A percentile compares a stretch with the other conserved stretches of the same genome.
Evolutionary conservation across 2,113 vertebrate species (phyloP).

Genomic region (Leuciscus idus): DNA sequence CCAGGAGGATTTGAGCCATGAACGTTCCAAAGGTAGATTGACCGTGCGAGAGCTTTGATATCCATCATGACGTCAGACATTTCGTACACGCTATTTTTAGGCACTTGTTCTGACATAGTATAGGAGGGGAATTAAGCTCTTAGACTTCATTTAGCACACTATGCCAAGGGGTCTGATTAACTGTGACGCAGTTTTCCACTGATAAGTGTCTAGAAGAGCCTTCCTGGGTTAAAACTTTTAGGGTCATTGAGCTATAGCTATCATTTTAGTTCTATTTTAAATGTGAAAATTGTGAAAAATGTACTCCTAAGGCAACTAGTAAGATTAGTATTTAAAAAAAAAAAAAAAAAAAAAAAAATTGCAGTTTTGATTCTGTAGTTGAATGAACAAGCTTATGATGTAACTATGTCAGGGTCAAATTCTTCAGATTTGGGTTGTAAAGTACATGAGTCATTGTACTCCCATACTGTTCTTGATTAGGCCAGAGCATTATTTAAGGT

Average conservation of each 20-base stretch:
- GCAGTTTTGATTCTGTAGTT: background rate
- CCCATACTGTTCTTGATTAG: background rate
- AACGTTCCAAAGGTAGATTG: constrained; percentile 30
- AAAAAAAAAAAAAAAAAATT: too few species aligned
- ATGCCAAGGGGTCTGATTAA: constrained; percentile 21
- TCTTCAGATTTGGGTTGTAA: background rate
- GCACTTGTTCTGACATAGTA: constrained; percentile 10
- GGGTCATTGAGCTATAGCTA: background rate
- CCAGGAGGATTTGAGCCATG: constrained; percentile 33
- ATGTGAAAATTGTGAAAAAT: background rate
- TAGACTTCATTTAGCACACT: constrained; percentile 24
- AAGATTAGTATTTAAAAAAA: too few species aligned
- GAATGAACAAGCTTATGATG: background rate
- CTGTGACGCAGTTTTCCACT: constrained; percentile 46
- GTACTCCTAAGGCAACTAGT: background rate
- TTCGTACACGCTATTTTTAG: constrained; percentile 23
- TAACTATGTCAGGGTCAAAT: background rate
- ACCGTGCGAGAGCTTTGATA: background rate
- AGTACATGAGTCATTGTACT: background rate
- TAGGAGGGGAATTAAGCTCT: constrained; percentile 36
- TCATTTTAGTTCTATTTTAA: background rate
- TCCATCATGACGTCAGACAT: constrained; percentile 19
- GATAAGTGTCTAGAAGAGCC: constrained; percentile 1
- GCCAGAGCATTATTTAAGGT: too few species aligned
- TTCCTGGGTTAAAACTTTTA: background rate